These are phyloP conservation scores for Cotesia congregata DNA, from an alignment of 2,888 invertebrate genomes.

Conservation along the genomic window DNA sequence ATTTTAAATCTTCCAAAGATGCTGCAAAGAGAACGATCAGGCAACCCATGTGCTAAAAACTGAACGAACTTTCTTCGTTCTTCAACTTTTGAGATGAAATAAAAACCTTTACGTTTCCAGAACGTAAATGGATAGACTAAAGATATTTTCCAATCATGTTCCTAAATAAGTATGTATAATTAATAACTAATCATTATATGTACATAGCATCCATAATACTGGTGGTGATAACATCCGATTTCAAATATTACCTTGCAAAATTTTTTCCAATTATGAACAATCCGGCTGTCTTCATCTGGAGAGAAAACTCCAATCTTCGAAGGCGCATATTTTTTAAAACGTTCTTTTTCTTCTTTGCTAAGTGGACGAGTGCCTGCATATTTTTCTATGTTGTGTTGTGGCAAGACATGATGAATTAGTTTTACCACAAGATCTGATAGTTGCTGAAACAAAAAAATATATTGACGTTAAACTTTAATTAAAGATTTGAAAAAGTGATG, in stretches of 20 bases:
- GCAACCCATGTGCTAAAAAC: slow-evolving; percentile 61
- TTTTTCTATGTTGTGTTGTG: slow-evolving; percentile 56
- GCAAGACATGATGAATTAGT: slow-evolving; percentile 50
- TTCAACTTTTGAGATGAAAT: slow-evolving; percentile 46
- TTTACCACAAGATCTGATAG: slow-evolving; percentile 44
- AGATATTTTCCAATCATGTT: slow-evolving; percentile 56
- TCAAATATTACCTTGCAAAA: slow-evolving; percentile 55
- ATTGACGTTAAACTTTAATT: not conserved
- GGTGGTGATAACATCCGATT: not conserved
- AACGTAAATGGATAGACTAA: slow-evolving; percentile 56
- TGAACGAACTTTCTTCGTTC: slow-evolving; percentile 62
- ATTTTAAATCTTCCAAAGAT: slow-evolving; percentile 62
- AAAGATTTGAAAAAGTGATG: not conserved
- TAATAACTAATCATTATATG: not conserved
- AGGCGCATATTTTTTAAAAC: slow-evolving; percentile 43
- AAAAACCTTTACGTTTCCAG: slow-evolving; percentile 47
- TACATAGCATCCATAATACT: not conserved
- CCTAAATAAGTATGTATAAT: slow-evolving; percentile 48
- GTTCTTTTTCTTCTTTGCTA: slow-evolving; percentile 43
- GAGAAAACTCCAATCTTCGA: slow-evolving; percentile 51
- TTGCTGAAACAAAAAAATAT: slow-evolving; percentile 44
- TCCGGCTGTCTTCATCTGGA: slow-evolving; percentile 53
- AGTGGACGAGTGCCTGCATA: slow-evolving; percentile 52
- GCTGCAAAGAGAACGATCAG: slow-evolving; percentile 61
- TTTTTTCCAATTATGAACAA: slow-evolving; percentile 54